These are phyloP conservation scores for Spinus pinus DNA, from an alignment of 2,797 vertebrate genomes.

Conservation along the genomic window DNA sequence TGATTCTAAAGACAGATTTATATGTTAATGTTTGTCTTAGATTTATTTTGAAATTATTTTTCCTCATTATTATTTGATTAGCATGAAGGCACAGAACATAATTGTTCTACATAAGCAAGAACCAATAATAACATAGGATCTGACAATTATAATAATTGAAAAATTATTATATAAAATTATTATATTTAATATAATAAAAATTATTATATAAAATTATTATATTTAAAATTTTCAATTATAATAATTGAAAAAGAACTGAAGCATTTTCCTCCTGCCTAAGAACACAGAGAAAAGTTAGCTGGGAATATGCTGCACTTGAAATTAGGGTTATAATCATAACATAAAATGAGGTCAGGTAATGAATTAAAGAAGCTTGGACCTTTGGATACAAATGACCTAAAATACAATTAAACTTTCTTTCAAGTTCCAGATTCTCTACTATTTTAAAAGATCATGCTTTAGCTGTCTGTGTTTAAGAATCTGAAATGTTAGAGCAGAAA, in stretches of 20 bases:
- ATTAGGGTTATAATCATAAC: background rate
- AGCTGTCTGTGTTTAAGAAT: background rate
- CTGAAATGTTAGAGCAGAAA: background rate
- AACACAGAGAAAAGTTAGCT: background rate
- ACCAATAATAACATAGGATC: background rate
- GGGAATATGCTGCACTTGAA: background rate
- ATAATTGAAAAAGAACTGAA: background rate
- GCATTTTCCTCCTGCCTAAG: background rate
- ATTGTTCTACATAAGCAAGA: background rate
- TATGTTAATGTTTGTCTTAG: background rate
- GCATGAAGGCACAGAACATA: background rate
- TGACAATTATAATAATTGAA: background rate
- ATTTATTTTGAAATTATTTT: background rate
- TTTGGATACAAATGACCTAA: background rate
- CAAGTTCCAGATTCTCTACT: background rate
- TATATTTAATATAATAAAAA: no score
- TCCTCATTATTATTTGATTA: background rate
- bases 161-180: background rate
- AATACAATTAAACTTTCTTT: background rate
- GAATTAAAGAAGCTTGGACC: background rate
- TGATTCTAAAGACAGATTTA: background rate
- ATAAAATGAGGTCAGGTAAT: background rate
- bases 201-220: no score
- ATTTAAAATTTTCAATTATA: background rate
- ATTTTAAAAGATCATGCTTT: background rate